phyloP scores from a whole-genome alignment of 2,888 invertebrate species.

The Deilephila porcellus region DNA sequence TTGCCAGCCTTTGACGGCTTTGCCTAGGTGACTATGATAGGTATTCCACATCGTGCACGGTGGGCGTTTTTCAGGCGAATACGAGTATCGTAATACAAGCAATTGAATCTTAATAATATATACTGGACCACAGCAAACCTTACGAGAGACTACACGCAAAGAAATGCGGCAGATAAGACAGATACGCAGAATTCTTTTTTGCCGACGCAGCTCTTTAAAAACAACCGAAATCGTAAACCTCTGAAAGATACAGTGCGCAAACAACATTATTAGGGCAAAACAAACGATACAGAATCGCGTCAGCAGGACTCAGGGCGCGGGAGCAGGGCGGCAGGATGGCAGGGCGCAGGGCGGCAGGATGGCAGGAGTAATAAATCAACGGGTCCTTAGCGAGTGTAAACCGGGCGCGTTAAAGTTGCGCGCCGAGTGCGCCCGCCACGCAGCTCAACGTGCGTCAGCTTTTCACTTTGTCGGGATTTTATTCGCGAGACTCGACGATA shows the following conservation, averaged over 20 bases:
- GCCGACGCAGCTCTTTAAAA: not conserved
- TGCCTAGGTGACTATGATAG: no score
- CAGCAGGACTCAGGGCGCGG: constrained; percentile 37
- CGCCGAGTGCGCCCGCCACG: constrained; percentile 43
- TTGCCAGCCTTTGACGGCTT: no score
- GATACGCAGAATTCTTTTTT: no score
- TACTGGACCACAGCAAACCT: no score
- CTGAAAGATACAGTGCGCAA: constrained; percentile 1
- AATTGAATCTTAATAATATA: no score
- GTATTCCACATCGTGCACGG: no score
- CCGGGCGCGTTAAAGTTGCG: constrained; percentile 41
- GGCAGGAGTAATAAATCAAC: constrained; percentile 50
- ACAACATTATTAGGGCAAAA: constrained; percentile 32
- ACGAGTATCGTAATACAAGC: no score
- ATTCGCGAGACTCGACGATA: constrained; percentile 56
- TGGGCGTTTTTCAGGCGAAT: no score
- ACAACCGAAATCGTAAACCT: not conserved
- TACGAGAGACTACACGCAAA: no score
- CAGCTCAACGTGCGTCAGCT: constrained; percentile 55
- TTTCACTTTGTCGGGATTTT: constrained; percentile 74
- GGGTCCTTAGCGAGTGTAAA: constrained; percentile 48
- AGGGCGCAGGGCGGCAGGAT: not conserved
- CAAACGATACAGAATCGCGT: constrained; percentile 34
- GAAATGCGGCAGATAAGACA: not conserved
- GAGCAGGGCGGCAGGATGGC: not conserved